Evolutionary conservation across 53 echinoderm and acorn worm genomes (phyloP), one percentile per base, ranked within the genome.

Genomic region (Apostichopus leukothele): DNA sequence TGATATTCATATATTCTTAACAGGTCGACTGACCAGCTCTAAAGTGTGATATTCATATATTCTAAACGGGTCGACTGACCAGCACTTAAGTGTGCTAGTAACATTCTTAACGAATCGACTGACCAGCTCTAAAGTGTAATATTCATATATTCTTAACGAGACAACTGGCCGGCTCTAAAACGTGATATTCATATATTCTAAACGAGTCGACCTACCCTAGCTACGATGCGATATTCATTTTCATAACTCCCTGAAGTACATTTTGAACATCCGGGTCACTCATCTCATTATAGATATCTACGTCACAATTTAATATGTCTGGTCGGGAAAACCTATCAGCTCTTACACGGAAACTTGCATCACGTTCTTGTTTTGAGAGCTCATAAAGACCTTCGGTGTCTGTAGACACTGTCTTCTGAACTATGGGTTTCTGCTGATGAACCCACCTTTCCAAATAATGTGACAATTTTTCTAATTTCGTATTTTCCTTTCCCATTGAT

Each of bases 391-490:
- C 53, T 22, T 22, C 53, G 18, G 89, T 86, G 86, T 92, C 92
- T 11, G 89, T 51, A 21, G 85, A 6, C 6, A 71, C 71, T 2
- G 71, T 71, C 71, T 19, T 71, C 66, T 27, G 9, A 26, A 67
- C 55, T 73, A 86, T 71, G 60, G 88, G 22, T 60, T 83, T 74
- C 75, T 93, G 89, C 74, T 90, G 91, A 52, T 88, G 73, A 21
- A 93, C 88, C 92, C 93, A 95, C 66, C 84, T 89, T 78, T 95
- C 95, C 88, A 95, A 81, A 93, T 91, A 93, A 51, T 91, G 83
- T 16, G 93, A 88, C 9, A 95, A 90, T 86, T 91, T 93, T 21
- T 90, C 95, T 52, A 95, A 89, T n/a, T 85, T 85, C 14, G 88
- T 73, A 4, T 51, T 74, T 50, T 75, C 75, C 4, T 50, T 52